Base-by-base conservation (phyloP, 2,113 vertebrate species). In the Vidua chalybeata region DNA sequence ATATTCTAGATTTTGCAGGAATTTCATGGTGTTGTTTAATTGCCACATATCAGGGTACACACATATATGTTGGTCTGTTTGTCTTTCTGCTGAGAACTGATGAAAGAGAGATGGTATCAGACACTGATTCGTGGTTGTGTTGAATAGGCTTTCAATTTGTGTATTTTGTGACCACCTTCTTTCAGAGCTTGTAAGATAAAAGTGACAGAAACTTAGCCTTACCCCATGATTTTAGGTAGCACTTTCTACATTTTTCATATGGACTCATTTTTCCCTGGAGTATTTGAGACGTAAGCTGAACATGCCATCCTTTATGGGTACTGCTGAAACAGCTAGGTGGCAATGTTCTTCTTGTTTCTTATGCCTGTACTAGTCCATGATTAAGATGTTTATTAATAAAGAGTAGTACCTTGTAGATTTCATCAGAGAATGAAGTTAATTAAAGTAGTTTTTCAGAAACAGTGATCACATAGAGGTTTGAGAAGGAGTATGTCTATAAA, bases 301-400 rank as follows among this genome's bases (percentile, higher is more conserved):
- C 1, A 0, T 81, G 37, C 86, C 86, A 90, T 87, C 52, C 55
- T 92, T 73, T 24, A 75, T 89, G 89, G 89, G 69, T 80, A 39
- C 91, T 55, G 73, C 30, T 78, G 64, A 61, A 86, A 81, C 96
- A 97, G 96, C 96, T 97, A 97, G 96, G 91, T 97, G 96, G 96
- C 96, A 97, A 97, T 97, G 95, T 97, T 97, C 93, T 96, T 96
- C 94, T 97, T 97, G 68, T 96, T 97, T 96, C 95, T 92, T 80
- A 63, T 22, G 13, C 1, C 46, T 52, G 48, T 37, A 45, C 80
- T 59, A 45, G 79, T 30, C 61, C 64, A 4, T 81, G 93, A 94
- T 96, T 94, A 94, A 97, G 86, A 75, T 87, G 61, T 78, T 94
- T 97, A 81, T 92, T 96, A 97, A 88, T 90, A 89, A 94, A 75